Base-by-base conservation (phyloP, 2,113 vertebrate species). In the Pollimyrus isidori region DNA sequence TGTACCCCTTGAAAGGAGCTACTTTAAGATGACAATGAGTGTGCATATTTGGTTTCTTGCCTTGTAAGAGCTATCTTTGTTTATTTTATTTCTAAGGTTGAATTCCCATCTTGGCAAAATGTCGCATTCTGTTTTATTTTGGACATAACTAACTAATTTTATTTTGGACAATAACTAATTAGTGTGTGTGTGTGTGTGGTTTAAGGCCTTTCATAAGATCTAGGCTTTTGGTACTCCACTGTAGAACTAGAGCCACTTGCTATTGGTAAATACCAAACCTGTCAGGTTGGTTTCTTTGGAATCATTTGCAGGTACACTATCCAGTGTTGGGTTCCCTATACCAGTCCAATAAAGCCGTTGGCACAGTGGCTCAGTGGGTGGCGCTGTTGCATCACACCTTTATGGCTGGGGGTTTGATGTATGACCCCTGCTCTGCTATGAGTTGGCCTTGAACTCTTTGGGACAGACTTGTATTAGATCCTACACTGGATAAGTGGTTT, bases 51-150 rank as follows among this genome's bases (percentile, higher is more conserved):
- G 82, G 42, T 80, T 80, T 48, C 82, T 48, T 42, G 82, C 23
- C 82, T 46, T 84, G 39, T 84, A 84, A 84, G 82, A 84, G 82
- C 82, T 84, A 7, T 11, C 82, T 84, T 84, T 84, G 82, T 84
- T 84, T 84, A 84, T 84, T 46, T 84, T 46, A 21, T 84, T 15
- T 84, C 42, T 48, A 45, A 48, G 82, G 1, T 4, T 4, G 45
- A 23, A 5, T 48, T 84, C 82, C 42, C 82, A 48, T 45, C 45
- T 48, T 11, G 82, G 82, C 45, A 84, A 45, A 48, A 84, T 84
- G 35, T 45, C 3, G 23, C 7, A 0, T 84, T 84, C 82, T 46
- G 17, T 84, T 84, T 84, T 84, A 84, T 84, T 84, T 84, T 45
- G 42, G 5, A 46, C 19, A 84, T 45, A 39, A 45, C 42, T 46